Percentiles rank a stretch among this genome's conserved stretches.
phyloP scores from a whole-genome alignment of 2,797 vertebrate genomes.

The Phalloptychus januarius region DNA sequence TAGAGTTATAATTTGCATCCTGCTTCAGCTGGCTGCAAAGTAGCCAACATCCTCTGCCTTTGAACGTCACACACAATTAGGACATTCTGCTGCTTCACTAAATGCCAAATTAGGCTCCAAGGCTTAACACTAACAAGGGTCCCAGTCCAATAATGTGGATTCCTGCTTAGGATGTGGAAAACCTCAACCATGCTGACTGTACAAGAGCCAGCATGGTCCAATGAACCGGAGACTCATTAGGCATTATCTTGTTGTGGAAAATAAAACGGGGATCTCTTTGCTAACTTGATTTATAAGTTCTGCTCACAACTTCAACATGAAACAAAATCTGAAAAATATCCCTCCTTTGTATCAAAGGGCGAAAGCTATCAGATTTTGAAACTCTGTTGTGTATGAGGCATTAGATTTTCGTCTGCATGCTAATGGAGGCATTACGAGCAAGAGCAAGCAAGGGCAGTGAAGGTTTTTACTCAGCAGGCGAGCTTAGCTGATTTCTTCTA shows the following conservation, averaged over 20 bases:
- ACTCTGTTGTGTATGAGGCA: constrained; percentile 25
- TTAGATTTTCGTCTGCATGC: constrained; percentile 29
- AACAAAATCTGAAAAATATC: not conserved
- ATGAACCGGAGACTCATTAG: constrained; percentile 33
- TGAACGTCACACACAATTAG: constrained; percentile 69
- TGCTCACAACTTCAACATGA: constrained; percentile 3
- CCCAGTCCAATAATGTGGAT: constrained; percentile 50
- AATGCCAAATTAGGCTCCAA: constrained; percentile 69
- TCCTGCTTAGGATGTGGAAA: constrained; percentile 59
- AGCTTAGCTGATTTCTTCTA: constrained; percentile 50
- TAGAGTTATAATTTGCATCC: not conserved
- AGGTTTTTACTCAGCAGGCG: constrained; percentile 30
- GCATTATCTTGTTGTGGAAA: constrained; percentile 22
- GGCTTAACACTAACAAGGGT: constrained; percentile 63
- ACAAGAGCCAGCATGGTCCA: constrained; percentile 33
- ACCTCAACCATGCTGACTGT: constrained; percentile 47
- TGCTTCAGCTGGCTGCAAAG: constrained; percentile 36
- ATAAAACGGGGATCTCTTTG: constrained; percentile 15
- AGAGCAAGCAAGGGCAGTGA: constrained; percentile 22
- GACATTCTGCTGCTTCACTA: constrained; percentile 66
- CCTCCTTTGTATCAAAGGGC: constrained; percentile 3
- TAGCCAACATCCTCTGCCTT: constrained; percentile 57
- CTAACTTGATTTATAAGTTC: constrained; percentile 11
- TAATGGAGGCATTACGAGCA: constrained; percentile 33
- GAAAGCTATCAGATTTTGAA: constrained; percentile 25